Base-by-base conservation (phyloP, 1,140 invertebrate species). In the Drosophila rufa region DNA sequence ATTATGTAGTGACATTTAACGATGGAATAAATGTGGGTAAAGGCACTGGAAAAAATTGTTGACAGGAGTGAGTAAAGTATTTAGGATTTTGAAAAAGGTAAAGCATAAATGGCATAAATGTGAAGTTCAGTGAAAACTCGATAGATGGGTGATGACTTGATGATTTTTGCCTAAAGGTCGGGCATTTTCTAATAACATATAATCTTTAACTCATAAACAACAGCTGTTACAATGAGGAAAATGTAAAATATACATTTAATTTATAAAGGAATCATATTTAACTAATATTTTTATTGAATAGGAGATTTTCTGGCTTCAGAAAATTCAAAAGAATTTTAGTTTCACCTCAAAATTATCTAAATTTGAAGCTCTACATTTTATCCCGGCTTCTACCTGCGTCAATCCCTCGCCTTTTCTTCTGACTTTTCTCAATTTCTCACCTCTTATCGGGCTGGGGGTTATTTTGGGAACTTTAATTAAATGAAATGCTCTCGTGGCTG, bases 401-500 rank as follows among this genome's bases (percentile, higher is more conserved):
- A 82, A 79, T 79, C 64, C 48, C 19, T 30, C 14, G 36, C 40
- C 19, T 56, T 56, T 55, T 15, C 51, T 7, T n/a, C 2, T n/a
- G 45, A 53, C 42, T 73, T 58, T 27, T 61, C 75, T 58, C 61
- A 48, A 48, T 57, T 80, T 78, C 71, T 76, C 43, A 68, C 69
- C 66, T 79, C 80, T 87, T 82, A 82, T 84, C 78, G 62, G 22
- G 30, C 82, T 48, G 5, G 73, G 47, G 47, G 33, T 53, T 76
- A 76, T 76, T 76, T 76, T 76, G 12, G 33, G 75, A 79, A 79
- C 79, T 85, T 85, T 85, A 85, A 85, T 85, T 85, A 87, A 85
- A 82, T 74, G 80, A 74, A 71, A 60, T 74, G 55, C 55, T 43
- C 70, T 30, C 46, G 46, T 59, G 53, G 80, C 59, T 71, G 51